A percentile compares a stretch with the other conserved stretches of the same genome.
Conservation (phyloP, 2,888 invertebrate genomes). For the Rhagophthalmus giganteus region DNA sequence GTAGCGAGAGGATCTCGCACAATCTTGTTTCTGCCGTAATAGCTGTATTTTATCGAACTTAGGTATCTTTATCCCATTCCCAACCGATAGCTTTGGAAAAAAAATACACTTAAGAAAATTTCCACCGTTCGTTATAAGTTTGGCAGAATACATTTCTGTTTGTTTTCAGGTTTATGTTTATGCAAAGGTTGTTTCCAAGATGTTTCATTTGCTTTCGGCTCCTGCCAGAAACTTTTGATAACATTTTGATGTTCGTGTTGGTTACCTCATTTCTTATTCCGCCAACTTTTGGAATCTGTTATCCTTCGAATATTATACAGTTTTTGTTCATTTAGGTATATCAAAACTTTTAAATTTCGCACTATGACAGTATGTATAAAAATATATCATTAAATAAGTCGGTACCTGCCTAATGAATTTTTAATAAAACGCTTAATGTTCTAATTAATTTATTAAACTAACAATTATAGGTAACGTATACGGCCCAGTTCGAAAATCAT, state of each 20-base stretch:
- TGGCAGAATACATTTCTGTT: slow-evolving; percentile 9
- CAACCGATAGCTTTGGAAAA: slow-evolving; percentile 14
- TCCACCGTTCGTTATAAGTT: slow-evolving; percentile 9
- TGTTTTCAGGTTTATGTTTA: slow-evolving; percentile 14
- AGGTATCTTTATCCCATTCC: slow-evolving; percentile 32
- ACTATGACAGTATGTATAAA: neutral
- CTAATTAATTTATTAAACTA: too few relatives aligned
- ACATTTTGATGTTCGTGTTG: neutral
- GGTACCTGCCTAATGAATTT: too few relatives aligned
- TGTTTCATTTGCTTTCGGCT: slow-evolving; percentile 14
- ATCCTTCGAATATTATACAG: neutral
- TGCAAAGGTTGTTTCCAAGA: slow-evolving; percentile 6
- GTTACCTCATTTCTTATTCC: slow-evolving; percentile 12
- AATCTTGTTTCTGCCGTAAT: slow-evolving; percentile 40
- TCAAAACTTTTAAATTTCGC: neutral
- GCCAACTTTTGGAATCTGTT: neutral
- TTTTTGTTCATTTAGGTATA: neutral
- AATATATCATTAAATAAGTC: neutral
- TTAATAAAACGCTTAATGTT: too few relatives aligned
- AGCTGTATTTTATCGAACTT: slow-evolving; percentile 41
- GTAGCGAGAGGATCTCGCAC: slow-evolving; percentile 34
- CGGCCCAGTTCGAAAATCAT: too few relatives aligned
- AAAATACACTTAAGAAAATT: slow-evolving; percentile 18
- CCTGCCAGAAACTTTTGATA: slow-evolving; percentile 6
- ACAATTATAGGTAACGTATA: too few relatives aligned